Percentiles rank a stretch among this genome's conserved stretches.
Conservation (phyloP, 2,797 vertebrate genomes). For the Calcarius lapponicus region DNA sequence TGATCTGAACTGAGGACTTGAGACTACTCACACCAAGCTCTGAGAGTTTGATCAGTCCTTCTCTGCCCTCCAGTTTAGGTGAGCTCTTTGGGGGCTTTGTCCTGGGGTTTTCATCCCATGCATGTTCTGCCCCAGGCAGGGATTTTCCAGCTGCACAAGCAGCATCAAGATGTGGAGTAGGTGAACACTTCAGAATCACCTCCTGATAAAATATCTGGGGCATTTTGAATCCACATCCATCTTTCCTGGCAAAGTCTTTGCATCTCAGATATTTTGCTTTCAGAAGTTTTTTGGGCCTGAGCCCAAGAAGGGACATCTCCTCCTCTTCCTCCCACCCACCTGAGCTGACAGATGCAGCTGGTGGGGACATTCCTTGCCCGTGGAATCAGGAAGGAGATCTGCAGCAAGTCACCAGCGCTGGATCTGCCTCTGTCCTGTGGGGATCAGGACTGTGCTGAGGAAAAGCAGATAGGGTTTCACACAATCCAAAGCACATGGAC, state of each 20-base stretch:
- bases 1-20: background rate
- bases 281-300: background rate
- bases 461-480: conserved; percentile 61
- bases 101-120: background rate
- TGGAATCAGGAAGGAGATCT: background rate
- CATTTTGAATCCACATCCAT: background rate
- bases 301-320: background rate
- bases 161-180: background rate
- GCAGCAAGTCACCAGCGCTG: background rate
- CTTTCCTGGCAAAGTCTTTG: background rate
- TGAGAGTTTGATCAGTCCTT: background rate
- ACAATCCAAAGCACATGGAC: conserved; percentile 65
- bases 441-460: conserved; percentile 23
- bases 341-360: background rate
- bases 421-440: background rate
- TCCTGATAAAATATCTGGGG: background rate
- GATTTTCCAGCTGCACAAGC: background rate
- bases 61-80: background rate
- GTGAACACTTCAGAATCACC: background rate
- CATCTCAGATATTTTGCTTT: background rate
- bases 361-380: background rate
- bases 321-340: background rate
- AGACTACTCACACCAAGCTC: background rate
- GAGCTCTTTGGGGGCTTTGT: background rate
- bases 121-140: background rate